A percentile compares a stretch with the other conserved stretches of the same genome.
These are phyloP conservation scores for Triplophysa yarkandensis DNA, from an alignment of 2,797 vertebrate genomes.

Conservation along the genomic window DNA sequence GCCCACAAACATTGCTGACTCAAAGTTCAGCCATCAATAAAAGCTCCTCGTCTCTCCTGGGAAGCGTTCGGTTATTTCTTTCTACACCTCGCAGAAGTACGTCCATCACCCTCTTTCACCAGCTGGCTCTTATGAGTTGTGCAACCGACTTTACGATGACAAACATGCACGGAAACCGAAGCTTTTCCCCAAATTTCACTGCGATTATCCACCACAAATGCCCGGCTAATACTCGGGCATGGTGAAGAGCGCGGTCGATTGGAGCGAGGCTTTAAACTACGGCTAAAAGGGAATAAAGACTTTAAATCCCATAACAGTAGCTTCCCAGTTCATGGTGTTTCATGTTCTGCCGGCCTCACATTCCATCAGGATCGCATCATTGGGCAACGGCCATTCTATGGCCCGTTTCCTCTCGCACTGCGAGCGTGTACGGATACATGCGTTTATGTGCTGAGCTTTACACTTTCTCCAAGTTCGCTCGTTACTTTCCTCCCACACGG, in stretches of 20 bases:
- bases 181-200: conserved; percentile 14
- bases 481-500: conserved; percentile 27
- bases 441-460: conserved; percentile 51
- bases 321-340: background rate
- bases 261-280: conserved; percentile 13
- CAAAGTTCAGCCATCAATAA: conserved; percentile 49
- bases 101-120: conserved; percentile 8
- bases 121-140: conserved; percentile 10
- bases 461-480: conserved; percentile 1
- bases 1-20: conserved; percentile 34
- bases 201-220: conserved; percentile 46
- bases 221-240: background rate
- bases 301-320: conserved; percentile 45
- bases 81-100: conserved; percentile 21
- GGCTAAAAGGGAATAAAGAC: conserved; percentile 15
- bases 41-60: conserved; percentile 33
- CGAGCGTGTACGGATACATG: background rate
- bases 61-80: conserved; percentile 44
- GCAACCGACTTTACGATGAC: conserved; percentile 6
- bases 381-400: conserved; percentile 27
- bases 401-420: background rate
- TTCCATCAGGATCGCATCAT: conserved; percentile 18
- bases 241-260: conserved; percentile 9
- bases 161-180: conserved; percentile 21
- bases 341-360: background rate